Conservation (phyloP, 2,888 invertebrate genomes). For the Xylocampa areola region DNA sequence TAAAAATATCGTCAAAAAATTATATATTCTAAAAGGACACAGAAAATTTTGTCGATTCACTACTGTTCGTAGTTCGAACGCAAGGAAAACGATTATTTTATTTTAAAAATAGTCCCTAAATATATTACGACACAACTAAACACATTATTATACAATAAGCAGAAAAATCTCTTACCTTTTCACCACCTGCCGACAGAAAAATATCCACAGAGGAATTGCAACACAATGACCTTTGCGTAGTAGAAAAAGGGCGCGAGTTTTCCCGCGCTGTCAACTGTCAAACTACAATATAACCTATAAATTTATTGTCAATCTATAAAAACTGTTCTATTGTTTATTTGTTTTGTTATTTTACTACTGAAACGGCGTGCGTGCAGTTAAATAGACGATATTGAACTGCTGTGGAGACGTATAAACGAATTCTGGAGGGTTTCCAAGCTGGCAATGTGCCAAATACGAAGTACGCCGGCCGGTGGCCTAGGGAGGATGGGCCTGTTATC, state of each 20-base stretch:
- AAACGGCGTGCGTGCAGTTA: constrained; percentile 72
- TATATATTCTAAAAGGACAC: too few relatives aligned
- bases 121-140: constrained; percentile 31
- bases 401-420: constrained; percentile 61
- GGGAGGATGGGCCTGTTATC: constrained; percentile 61
- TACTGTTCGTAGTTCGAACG: neutral
- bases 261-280: constrained; percentile 64
- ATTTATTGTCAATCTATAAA: constrained; percentile 37
- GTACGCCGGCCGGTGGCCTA: constrained; percentile 65
- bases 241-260: constrained; percentile 49
- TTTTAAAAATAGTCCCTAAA: constrained; percentile 10
- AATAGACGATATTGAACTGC: constrained; percentile 76
- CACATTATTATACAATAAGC: constrained; percentile 18
- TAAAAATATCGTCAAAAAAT: too few relatives aligned
- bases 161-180: constrained; percentile 51
- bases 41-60: too few relatives aligned
- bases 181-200: constrained; percentile 36
- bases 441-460: constrained; percentile 90
- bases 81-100: constrained; percentile 9
- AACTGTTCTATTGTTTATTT: constrained; percentile 43
- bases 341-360: constrained; percentile 53
- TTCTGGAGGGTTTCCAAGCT: constrained; percentile 83
- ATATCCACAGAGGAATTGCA: constrained; percentile 49
- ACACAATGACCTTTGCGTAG: constrained; percentile 60
- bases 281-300: constrained; percentile 59